Evolutionary conservation across 2,888 invertebrate genomes (phyloP).

Genomic region (Deroplatys truncata): DNA sequence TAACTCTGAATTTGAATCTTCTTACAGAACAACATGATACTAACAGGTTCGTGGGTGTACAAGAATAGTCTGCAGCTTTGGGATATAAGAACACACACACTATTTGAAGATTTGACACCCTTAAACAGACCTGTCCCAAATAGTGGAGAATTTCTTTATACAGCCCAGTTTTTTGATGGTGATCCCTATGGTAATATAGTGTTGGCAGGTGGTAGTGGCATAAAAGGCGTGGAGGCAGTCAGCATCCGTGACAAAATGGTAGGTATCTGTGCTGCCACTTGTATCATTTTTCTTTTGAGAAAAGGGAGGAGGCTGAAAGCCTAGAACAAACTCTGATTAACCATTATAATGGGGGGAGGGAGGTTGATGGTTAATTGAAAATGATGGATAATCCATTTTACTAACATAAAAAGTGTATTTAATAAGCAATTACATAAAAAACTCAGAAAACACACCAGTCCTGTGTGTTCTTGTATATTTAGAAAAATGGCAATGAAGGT

Average conservation of each 20-base stretch:
- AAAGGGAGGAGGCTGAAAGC: background rate
- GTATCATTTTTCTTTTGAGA: background rate
- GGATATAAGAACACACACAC: slow-evolving; percentile 52
- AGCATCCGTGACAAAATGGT: slow-evolving; percentile 39
- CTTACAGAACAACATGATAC: slow-evolving; percentile 47
- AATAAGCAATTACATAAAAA: no score
- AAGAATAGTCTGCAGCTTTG: slow-evolving; percentile 52
- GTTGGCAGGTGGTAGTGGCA: slow-evolving; percentile 41
- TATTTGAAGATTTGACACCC: slow-evolving; percentile 47
- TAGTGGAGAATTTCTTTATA: slow-evolving; percentile 56
- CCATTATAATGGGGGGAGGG: no score
- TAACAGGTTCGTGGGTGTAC: slow-evolving; percentile 56
- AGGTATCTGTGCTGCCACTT: background rate
- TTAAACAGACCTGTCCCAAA: slow-evolving; percentile 51
- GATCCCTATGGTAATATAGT: slow-evolving; percentile 39
- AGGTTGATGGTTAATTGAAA: no score
- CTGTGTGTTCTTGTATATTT: no score
- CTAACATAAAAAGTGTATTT: no score
- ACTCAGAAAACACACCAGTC: no score
- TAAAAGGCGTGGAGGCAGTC: slow-evolving; percentile 41
- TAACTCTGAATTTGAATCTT: background rate
- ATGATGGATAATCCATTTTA: no score
- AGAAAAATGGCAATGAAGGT: no score
- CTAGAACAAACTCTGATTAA: no score
- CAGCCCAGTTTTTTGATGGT: slow-evolving; percentile 49